Base-by-base conservation (phyloP, 2,888 invertebrate genomes). In the Ichneumoninae sp. region DNA sequence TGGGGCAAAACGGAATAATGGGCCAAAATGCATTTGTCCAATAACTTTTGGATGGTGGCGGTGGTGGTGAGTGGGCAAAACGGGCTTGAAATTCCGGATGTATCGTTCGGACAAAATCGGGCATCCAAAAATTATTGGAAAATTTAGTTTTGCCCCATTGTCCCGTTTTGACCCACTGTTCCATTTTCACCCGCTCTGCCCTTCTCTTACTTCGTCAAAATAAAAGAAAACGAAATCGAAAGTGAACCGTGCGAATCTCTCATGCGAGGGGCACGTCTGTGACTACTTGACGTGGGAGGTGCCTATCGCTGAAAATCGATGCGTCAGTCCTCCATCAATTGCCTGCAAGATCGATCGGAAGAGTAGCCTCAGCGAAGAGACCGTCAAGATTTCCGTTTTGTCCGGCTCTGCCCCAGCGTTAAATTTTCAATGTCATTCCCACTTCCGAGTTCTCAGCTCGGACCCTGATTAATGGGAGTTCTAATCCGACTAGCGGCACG, bases 381-480 rank as follows among this genome's bases (percentile, higher is more conserved):
- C 52, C 19, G 19, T 2, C 52, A 1, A 54, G 52, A 54, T n/a
- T 54, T 19, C 19, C 52, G 52, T 54, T 22, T 19, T 54, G 52
- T 1, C 19, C 52, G 19, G 52, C 52, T 19, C 52, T 54, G 19
- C 19, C 52, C 52, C 52, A 33, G 30, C 4, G n/a, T 63, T 63
- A 30, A 63, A 30, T 16, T 30, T 36, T 40, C 40, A 19, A 52
- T 19, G 71, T 19, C 57, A 5, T 73, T 73, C 10, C 57, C 36
- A 36, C 57, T 40, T 40, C 71, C 40, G 30, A 73, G 57, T 33
- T 36, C 71, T 22, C 3, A 40, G 66, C 40, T 36, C 40, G 40
- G 66, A 13, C 10, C 22, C 66, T 66, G 66, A 66, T 40, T 66
- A 63, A 40, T 47, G 63, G 30, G 1, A 33, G 6, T 44, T 30